Evolutionary conservation across 1,140 invertebrate genomes (phyloP), one percentile per base, ranked within the genome.

Genomic region (Zaprionus camerounensis): DNA sequence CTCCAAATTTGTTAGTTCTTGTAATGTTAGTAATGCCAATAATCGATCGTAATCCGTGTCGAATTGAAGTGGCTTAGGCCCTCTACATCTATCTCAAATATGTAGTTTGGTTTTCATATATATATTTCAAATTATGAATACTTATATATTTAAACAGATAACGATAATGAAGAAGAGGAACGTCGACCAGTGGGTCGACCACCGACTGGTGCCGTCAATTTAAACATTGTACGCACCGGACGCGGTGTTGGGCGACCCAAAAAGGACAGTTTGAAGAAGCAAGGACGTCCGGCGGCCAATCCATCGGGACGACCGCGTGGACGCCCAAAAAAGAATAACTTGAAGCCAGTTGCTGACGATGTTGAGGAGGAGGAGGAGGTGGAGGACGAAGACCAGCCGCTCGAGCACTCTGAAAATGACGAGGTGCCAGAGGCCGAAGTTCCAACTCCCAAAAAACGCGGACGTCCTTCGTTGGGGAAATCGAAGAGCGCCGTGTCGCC

Each of bases 241-340:
- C 91, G 91, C 26, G 91, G 91, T 4, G 57, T 70, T 53, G 91
- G 91, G 2, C 78, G 91, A 3, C 91, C 91, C 3, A 91, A 83
- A 46, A 91, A 91, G 57, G 31, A 11, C 31, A 7, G 12, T 20
- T 3, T 1, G 12, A 62, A 28, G 53, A 92, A 92, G 63, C 83
- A 83, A 1, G 91, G 91, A n/a, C 81, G 86, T 15, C 76, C 85
- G 0, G 0, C 80, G 4, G 5, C 34, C 6, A 58, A 59, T 28
- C 7, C 74, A 72, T 31, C 74, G 6, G 74, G 74, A 2, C 26
- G 57, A 0, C 74, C 74, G 13, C 74, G 74, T 17, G 74, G 74
- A 17, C 74, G 74, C 3, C 74, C 70, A 38, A 78, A 78, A 6
- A 15, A 31, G 17, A 41, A 69, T 49, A 22, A 1, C 12, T 24